phyloP scores from a whole-genome alignment of 2,113 vertebrate genomes.

The Zosterops lateralis region DNA sequence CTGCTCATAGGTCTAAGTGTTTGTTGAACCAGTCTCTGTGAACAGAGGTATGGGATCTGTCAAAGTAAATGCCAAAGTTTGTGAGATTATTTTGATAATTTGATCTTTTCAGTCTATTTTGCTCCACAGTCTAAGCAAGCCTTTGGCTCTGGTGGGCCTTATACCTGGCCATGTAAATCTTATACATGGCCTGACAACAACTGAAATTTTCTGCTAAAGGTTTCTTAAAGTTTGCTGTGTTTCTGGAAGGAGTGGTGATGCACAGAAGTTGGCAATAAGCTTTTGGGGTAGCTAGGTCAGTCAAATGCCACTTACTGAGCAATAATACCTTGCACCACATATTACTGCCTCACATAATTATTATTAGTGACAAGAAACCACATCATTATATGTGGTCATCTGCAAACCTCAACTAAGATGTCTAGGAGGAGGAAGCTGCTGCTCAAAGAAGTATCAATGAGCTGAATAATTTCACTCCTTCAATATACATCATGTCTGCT shows the following conservation, averaged over 20 bases:
- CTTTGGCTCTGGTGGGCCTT: neutral
- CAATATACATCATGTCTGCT: neutral
- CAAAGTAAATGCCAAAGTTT: neutral
- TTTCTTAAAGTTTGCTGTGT: neutral
- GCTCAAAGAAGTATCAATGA: neutral
- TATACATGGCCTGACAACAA: neutral
- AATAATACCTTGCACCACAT: neutral
- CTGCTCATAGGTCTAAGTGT: neutral
- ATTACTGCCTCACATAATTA: neutral
- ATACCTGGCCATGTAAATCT: neutral
- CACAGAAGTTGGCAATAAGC: neutral
- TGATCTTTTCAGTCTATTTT: neutral
- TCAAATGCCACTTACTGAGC: neutral
- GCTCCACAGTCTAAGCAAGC: neutral
- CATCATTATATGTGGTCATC: constrained; percentile 43
- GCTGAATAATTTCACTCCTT: neutral
- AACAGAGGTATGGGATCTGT: neutral
- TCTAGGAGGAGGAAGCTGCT: neutral
- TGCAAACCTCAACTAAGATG: constrained; percentile 38
- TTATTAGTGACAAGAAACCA: constrained; percentile 40
- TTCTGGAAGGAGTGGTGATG: neutral
- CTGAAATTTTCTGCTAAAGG: neutral
- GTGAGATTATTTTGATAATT: neutral
- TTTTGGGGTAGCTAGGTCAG: neutral
- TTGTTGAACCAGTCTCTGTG: neutral